Percentiles rank a stretch among this genome's conserved stretches.
These are phyloP conservation scores for Fragum fragum DNA, from an alignment of 2,888 invertebrate genomes.

Conservation along the genomic window DNA sequence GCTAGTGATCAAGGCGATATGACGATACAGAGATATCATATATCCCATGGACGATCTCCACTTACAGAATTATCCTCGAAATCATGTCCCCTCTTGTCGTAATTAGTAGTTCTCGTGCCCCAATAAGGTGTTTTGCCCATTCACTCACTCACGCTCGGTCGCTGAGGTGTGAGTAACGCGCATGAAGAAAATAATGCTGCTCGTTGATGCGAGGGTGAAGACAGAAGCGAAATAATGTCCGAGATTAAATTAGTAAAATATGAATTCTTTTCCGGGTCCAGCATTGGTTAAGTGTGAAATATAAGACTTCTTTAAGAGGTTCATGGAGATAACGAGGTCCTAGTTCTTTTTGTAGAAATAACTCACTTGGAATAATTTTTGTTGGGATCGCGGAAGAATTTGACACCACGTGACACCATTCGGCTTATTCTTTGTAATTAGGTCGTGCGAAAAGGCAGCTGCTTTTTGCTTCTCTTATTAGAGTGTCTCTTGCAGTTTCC, in stretches of 20 bases:
- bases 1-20: not conserved
- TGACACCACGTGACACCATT: constrained; percentile 58
- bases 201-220: constrained; percentile 35
- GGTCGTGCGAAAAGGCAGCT: constrained; percentile 54
- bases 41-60: constrained; percentile 6
- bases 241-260: constrained; percentile 57
- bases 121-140: constrained; percentile 38
- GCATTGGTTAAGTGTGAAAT: constrained; percentile 49
- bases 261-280: constrained; percentile 48
- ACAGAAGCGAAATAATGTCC: constrained; percentile 33
- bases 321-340: constrained; percentile 50
- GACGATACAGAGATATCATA: constrained; percentile 2
- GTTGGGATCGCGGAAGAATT: constrained; percentile 47
- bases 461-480: constrained; percentile 24
- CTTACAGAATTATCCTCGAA: constrained; percentile 3
- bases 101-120: constrained; percentile 23
- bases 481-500: not conserved
- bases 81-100: constrained; percentile 11
- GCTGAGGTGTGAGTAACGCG: constrained; percentile 53
- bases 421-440: constrained; percentile 48
- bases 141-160: constrained; percentile 49
- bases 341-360: constrained; percentile 22
- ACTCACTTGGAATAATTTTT: constrained; percentile 55
- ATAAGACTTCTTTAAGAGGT: constrained; percentile 55
- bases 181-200: constrained; percentile 62